Evolutionary conservation across 2,888 invertebrate genomes (phyloP), one percentile per base, ranked within the genome.

Genomic region (Peribatodes rhomboidaria): DNA sequence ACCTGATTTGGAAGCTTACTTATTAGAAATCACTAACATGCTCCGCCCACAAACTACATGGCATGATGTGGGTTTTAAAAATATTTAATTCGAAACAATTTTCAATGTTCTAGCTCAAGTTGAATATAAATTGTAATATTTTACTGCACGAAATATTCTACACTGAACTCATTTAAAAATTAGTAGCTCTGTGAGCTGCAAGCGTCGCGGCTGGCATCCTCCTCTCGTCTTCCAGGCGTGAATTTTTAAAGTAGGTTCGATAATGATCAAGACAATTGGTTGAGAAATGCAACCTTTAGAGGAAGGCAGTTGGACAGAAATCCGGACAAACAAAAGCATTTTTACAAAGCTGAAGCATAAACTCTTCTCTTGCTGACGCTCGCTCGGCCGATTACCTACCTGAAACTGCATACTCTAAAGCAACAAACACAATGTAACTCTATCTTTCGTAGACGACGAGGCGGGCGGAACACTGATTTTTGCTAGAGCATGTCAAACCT

Each of bases 1-100:
- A 59, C 64, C 18, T 60, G 59, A 58, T 59, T 44, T 39, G 47
- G 33, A 33, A 46, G 55, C 42, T 14, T n/a, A 14, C 35, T 42
- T 53, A 53, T 46, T 61, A 20, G 22, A 58, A 56, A 62, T 37
- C 41, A 55, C 61, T 37, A 20, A 11, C 22, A 44, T 52, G 39
- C 20, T 27, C 52, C 37, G 8, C 41, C 42, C 14, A 58, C 46
- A 50, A 27, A 7, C 27, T 58, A 49, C 58, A 58, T 41, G 49
- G 9, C 20, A 50, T 20, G 18, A 50, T 18, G 50, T 20, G 50
- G 14, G n/a, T 31, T 58, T 31, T 11, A 55, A 18, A 27, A 49
- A 49, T 31, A 31, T 42, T 35, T 4, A 18, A 50, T 35, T 37
- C 10, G 11, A 35, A 37, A 50, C 13, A 37, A 35, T 35, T 9